Conservation (phyloP, 1,140 invertebrate species). For the Ceratosolen fusciceps region DNA sequence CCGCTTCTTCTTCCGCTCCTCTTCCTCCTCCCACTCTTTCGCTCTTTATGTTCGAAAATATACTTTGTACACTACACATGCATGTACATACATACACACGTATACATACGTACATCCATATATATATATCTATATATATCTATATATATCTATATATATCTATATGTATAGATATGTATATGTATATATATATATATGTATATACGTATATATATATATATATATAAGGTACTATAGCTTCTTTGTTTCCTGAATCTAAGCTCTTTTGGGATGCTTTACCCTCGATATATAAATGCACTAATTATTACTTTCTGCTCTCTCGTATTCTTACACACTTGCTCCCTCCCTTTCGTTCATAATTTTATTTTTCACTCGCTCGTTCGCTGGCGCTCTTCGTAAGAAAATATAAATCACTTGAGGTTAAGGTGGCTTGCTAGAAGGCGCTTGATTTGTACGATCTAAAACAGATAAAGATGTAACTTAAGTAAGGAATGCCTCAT, state of each 20-base stretch:
- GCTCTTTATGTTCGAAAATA: constrained; percentile 58
- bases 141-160: no score
- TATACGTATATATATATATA: no score
- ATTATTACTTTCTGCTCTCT: constrained; percentile 60
- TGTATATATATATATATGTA: no score
- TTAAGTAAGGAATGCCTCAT: constrained; percentile 39
- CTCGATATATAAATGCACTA: constrained; percentile 72
- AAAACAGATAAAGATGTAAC: constrained; percentile 56
- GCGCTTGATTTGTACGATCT: constrained; percentile 74
- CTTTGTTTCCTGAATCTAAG: constrained; percentile 60
- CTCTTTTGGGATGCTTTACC: constrained; percentile 59
- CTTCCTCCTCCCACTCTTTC: no score
- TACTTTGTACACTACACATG: constrained; percentile 71
- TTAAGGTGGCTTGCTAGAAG: constrained; percentile 73
- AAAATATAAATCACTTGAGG: constrained; percentile 74
- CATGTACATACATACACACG: no score
- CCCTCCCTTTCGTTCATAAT: constrained; percentile 15
- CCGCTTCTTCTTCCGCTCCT: no score
- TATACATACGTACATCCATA: no score
- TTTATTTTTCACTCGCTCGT: constrained; percentile 24
- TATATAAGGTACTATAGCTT: constrained; percentile 69
- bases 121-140: no score
- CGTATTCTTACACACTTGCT: background rate
- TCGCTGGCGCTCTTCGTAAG: constrained; percentile 64
- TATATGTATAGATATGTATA: no score